Base-by-base conservation (phyloP, 2,797 vertebrate genomes). In the Betta splendens region DNA sequence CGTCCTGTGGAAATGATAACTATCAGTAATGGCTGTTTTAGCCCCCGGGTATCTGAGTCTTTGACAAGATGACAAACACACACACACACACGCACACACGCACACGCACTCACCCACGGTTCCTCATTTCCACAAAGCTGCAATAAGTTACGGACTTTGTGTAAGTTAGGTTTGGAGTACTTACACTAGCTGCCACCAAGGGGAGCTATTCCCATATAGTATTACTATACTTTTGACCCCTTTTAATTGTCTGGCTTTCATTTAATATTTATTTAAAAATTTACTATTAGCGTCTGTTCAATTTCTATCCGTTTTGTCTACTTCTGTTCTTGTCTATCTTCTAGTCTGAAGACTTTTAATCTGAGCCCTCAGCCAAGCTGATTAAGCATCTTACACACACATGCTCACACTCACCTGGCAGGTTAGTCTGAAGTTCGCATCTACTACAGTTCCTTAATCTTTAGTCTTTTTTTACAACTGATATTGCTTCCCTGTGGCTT, bases 1-100 rank as follows among this genome's bases (percentile, higher is more conserved):
- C n/a, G 4, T 29, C 17, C 56, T 40, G 62, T 75, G 70, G 80
- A 73, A 83, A 86, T 72, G 69, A 85, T 86, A 84, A 86, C 72
- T 35, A 71, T 71, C 31, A 7, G 32, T 79, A 87, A 87, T 76
- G 80, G 71, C 39, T 79, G 66, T 80, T 85, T 83, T 48, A 80
- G 74, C 81, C 73, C 45, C 52, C 18, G 58, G 79, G 69, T 58
- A 26, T 80, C 45, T 77, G 68, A 36, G 67, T 62, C 69, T 84
- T 82, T 84, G 77, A 71, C 58, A 68, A 31, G 10, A 15, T 31
- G 39, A 44, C 56, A 66, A 16, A 39, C 35, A 4, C 60, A 38
- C 25, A n/a, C 35, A 35, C 26, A 37, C 37, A 44, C 46, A 9
- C 21, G 32, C 42, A 37, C 23, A 38, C 25, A 13, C 22, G 9